phyloP scores from a whole-genome alignment of 2,888 invertebrate genomes.

The Drosophila mettleri region DNA sequence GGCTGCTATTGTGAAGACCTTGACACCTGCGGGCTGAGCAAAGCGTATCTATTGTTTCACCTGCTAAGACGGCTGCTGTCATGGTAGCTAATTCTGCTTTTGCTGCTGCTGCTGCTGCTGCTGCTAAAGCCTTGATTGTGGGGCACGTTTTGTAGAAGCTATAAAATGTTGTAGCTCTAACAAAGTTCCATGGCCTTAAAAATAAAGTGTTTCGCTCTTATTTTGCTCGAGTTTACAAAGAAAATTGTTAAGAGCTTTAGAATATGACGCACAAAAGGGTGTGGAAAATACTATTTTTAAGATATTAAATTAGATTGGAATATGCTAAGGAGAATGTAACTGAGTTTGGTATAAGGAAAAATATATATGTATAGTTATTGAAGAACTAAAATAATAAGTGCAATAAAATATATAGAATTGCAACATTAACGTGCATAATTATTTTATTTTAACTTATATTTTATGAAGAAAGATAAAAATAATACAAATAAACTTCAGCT shows the following conservation, averaged over 20 bases:
- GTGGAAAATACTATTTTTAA: background rate
- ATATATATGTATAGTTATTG: background rate
- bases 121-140: constrained; percentile 17
- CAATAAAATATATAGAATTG: too few species aligned
- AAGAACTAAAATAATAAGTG: background rate
- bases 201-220: constrained; percentile 3
- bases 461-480: too few species aligned
- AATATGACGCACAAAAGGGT: background rate
- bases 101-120: background rate
- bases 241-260: background rate
- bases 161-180: constrained; percentile 10
- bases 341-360: background rate
- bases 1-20: constrained; percentile 44
- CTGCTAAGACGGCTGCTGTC: constrained; percentile 22
- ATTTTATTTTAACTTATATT: too few species aligned
- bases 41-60: constrained; percentile 32
- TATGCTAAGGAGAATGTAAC: background rate
- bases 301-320: background rate
- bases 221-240: background rate
- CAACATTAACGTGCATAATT: too few species aligned
- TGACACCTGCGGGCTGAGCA: constrained; percentile 41
- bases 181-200: constrained; percentile 13
- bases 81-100: too few species aligned
- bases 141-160: constrained; percentile 16
- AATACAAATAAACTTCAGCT: too few species aligned